Base-by-base conservation (phyloP, 2,113 vertebrate genomes). In the Eulemur rufifrons region DNA sequence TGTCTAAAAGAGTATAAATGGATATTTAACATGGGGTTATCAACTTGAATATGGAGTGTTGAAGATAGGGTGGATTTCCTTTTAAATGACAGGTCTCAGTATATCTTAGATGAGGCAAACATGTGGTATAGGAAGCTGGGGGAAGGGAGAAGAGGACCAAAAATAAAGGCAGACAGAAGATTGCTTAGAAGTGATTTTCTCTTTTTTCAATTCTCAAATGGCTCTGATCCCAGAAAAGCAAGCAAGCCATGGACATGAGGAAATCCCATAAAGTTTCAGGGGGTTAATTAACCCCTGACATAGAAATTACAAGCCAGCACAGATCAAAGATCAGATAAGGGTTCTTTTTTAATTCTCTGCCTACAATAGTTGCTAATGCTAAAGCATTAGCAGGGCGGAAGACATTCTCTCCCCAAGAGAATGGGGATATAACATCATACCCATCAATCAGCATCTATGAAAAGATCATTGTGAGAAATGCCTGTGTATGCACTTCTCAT, bases 301-400 rank as follows among this genome's bases (percentile, higher is more conserved):
- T 71, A 85, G 61, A 92, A 87, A 71, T 27, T 39, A 80, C 25
- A 92, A 81, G 52, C 59, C 63, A 45, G n/a, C 52, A 69, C 25
- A 84, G 54, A 76, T 42, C n/a, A 94, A 74, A 95, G 52, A 84
- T 87, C 45, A 87, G 76, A 90, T 85, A 80, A 95, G 69, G 50
- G 39, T 77, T n/a, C 21, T 86, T 89, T 80, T 80, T 27, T 47
- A 61, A 74, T 83, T 94, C 29, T 91, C 45, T 92, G 42, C 73
- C 54, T 61, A 37, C 20, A 81, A 29, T 69, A 78, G 64, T 87
- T 73, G 21, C 64, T 78, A 42, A 95, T 50, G 73, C 71, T 76
- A 92, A 97, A 94, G 80, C 54, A 45, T 73, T 56, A 81, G 76
- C 63, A 85, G 71, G n/a, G 37, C 12, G 6, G 87, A 95, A 96